Percentiles rank a stretch among this genome's conserved stretches.
Evolutionary conservation across 2,888 invertebrate genomes (phyloP).

Genomic region (Onthophagus sagittarius): DNA sequence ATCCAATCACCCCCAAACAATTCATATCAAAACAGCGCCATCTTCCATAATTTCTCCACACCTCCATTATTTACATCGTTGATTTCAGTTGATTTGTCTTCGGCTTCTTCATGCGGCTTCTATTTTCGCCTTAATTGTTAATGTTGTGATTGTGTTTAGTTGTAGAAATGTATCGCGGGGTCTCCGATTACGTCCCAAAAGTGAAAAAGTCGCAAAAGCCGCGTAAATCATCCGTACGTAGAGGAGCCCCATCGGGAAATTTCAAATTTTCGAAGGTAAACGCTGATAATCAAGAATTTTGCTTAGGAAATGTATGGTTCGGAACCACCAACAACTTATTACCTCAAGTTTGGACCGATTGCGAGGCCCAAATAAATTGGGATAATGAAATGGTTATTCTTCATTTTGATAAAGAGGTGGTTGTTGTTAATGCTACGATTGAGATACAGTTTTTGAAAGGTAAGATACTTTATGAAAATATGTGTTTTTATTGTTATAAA

Average conservation of each 20-base stretch:
- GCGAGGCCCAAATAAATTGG: constrained; percentile 30
- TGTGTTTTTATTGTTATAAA: neutral
- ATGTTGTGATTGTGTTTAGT: neutral
- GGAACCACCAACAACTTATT: constrained; percentile 38
- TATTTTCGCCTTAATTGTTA: too few species aligned
- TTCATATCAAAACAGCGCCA: too few species aligned
- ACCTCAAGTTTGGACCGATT: constrained; percentile 34
- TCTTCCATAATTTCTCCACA: too few species aligned
- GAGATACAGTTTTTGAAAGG: constrained; percentile 36
- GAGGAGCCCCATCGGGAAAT: neutral
- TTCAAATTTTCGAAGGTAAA: neutral
- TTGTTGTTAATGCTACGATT: constrained; percentile 32
- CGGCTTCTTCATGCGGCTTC: too few species aligned
- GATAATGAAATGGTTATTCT: constrained; percentile 28
- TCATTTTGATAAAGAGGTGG: constrained; percentile 31
- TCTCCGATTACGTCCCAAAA: neutral
- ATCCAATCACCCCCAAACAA: too few species aligned
- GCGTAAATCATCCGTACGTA: neutral
- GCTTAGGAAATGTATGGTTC: constrained; percentile 35
- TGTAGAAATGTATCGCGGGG: neutral
- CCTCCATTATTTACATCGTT: too few species aligned
- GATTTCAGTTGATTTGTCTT: too few species aligned
- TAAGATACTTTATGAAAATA: constrained; percentile 17
- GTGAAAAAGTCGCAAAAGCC: neutral
- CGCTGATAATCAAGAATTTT: constrained; percentile 16